phyloP scores from a whole-genome alignment of 92 coral and sea anemone genomes.

The Pocillopora grandis region DNA sequence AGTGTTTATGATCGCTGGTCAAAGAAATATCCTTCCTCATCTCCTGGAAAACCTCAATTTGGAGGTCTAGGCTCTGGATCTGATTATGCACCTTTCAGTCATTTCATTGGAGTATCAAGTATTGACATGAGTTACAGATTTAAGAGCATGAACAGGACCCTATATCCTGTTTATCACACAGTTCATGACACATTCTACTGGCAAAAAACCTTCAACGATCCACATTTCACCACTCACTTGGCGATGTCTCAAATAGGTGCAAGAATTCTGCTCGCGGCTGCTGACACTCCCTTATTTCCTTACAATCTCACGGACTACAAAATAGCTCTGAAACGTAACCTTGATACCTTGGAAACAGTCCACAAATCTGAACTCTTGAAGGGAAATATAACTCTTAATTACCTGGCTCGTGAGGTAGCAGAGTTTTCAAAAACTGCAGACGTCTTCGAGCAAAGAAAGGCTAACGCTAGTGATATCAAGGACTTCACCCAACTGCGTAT shows the following conservation, averaged over 20 bases:
- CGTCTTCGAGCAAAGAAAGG: constrained; percentile 48
- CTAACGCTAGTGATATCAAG: neutral
- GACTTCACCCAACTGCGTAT: constrained; percentile 74
- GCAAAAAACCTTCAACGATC: constrained; percentile 79
- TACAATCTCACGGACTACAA: constrained; percentile 57
- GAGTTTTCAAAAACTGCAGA: constrained; percentile 38
- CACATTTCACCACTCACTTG: constrained; percentile 69
- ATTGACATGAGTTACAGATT: constrained; percentile 69
- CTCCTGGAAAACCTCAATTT: constrained; percentile 52
- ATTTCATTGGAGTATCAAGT: constrained; percentile 78
- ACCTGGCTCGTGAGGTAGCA: constrained; percentile 47
- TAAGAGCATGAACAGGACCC: constrained; percentile 35
- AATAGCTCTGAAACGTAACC: constrained; percentile 35
- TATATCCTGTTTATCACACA: constrained; percentile 79
- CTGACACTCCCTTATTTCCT: constrained; percentile 70
- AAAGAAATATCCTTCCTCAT: constrained; percentile 35
- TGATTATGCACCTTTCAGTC: constrained; percentile 55
- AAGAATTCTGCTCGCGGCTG: constrained; percentile 55
- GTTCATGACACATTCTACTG: constrained; percentile 88
- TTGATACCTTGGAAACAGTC: constrained; percentile 21
- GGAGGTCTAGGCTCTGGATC: constrained; percentile 59
- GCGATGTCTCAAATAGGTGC: constrained; percentile 65
- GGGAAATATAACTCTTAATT: constrained; percentile 52
- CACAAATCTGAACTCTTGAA: constrained; percentile 39
- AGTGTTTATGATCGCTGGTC: constrained; percentile 76